Evolutionary conservation across 92 coral and sea anemone genomes (phyloP).

Genomic region (Epizoanthus fatuus): DNA sequence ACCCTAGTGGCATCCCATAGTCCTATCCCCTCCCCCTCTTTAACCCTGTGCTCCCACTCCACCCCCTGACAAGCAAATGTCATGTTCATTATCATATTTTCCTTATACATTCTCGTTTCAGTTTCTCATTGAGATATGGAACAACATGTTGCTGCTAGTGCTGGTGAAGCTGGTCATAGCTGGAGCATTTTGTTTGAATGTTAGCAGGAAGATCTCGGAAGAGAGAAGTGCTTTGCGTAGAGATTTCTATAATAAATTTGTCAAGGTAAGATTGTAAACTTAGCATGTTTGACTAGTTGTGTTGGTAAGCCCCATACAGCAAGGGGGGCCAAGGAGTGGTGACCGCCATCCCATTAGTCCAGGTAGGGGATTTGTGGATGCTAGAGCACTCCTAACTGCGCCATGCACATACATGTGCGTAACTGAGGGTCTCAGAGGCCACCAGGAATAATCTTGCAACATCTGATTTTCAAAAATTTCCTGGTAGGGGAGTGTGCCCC

Average conservation of each 20-base stretch:
- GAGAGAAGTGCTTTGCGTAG: conserved; percentile 94
- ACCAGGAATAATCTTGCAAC: too few relatives aligned
- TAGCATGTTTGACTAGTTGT: too few relatives aligned
- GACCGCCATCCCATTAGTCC: too few relatives aligned
- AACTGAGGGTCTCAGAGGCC: not conserved
- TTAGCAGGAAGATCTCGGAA: conserved; percentile 84
- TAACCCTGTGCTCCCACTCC: too few relatives aligned
- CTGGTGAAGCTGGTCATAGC: conserved; percentile 86
- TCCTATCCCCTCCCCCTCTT: too few relatives aligned
- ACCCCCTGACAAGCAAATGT: not conserved
- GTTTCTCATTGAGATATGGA: conserved; percentile 74
- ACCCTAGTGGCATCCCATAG: too few relatives aligned
- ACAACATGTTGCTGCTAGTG: conserved; percentile 45
- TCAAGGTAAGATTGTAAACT: conserved; percentile 75
- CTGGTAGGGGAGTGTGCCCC: too few relatives aligned
- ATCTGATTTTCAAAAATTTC: too few relatives aligned
- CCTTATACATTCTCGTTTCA: conserved; percentile 36
- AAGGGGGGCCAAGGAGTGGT: too few relatives aligned
- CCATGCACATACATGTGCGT: not conserved
- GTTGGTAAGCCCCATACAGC: too few relatives aligned
- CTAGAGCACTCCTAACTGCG: not conserved
- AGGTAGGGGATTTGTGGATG: too few relatives aligned
- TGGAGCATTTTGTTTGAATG: conserved; percentile 81
- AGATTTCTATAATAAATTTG: conserved; percentile 94
- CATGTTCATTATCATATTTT: not conserved